phyloP scores from a whole-genome alignment of 2,888 invertebrate species.

The Stenotaenia linearis region DNA sequence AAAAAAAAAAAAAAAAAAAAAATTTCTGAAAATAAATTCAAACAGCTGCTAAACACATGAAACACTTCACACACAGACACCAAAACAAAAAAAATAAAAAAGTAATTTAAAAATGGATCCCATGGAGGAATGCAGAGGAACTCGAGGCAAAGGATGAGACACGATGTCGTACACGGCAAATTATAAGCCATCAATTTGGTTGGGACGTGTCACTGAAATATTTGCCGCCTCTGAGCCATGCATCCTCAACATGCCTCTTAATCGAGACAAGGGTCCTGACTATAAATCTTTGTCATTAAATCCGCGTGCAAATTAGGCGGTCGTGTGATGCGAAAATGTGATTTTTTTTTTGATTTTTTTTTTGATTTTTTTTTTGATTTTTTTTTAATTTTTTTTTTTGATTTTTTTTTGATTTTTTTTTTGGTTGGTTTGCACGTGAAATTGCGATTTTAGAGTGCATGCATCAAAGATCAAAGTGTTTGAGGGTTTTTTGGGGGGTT shows the following conservation, averaged over 20 bases:
- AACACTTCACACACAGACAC: neutral
- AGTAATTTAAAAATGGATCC: neutral
- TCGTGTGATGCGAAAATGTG: neutral
- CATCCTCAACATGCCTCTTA: slow-evolving; percentile 10
- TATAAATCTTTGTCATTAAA: slow-evolving; percentile 23
- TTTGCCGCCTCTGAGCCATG: slow-evolving; percentile 26
- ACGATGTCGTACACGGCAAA: neutral
- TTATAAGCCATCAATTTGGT: slow-evolving; percentile 9
- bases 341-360: neutral
- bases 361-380: neutral
- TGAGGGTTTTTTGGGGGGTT: too few species aligned
- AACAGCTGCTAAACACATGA: neutral
- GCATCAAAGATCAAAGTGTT: slow-evolving; percentile 10
- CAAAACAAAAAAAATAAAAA: neutral
- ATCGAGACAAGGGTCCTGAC: slow-evolving; percentile 10
- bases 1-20: neutral
- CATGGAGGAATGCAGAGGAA: neutral
- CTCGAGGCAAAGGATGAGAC: neutral
- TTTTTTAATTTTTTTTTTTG: neutral
- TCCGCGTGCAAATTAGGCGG: neutral
- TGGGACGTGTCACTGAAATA: slow-evolving; percentile 8
- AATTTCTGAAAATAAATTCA: too few species aligned
- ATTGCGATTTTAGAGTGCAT: slow-evolving; percentile 8
- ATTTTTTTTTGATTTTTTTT: neutral
- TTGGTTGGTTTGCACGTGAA: neutral